These are phyloP conservation scores for Melanostoma mellinum DNA, from an alignment of 2,888 invertebrate genomes.

Conservation along the genomic window DNA sequence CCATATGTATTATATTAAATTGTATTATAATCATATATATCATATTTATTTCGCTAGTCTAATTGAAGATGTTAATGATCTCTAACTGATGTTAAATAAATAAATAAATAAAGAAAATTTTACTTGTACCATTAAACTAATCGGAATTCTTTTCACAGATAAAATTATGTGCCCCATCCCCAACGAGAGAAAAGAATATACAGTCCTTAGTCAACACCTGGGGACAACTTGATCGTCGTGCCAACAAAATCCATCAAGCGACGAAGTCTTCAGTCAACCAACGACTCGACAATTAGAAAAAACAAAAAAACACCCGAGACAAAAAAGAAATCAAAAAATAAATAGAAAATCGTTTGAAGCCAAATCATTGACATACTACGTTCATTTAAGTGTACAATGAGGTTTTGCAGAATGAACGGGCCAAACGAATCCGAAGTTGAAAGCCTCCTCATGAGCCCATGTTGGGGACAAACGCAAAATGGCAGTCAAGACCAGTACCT, in stretches of 20 bases:
- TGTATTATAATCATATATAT: too few relatives aligned
- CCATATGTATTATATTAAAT: too few relatives aligned
- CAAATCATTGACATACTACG: constrained; percentile 14
- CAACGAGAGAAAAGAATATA: constrained; percentile 65
- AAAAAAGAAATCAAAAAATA: not conserved
- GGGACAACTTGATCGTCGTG: constrained; percentile 52
- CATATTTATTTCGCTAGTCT: too few relatives aligned
- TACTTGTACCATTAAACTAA: constrained; percentile 6
- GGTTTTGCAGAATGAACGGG: constrained; percentile 84
- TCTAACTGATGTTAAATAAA: too few relatives aligned
- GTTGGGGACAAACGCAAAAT: constrained; percentile 85
- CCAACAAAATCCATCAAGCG: constrained; percentile 4
- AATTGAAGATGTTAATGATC: too few relatives aligned
- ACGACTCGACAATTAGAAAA: not conserved
- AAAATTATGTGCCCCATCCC: constrained; percentile 61
- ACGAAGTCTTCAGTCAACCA: not conserved
- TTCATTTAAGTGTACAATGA: constrained; percentile 82
- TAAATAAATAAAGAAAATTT: too few relatives aligned
- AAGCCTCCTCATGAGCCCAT: constrained; percentile 88
- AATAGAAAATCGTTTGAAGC: not conserved
- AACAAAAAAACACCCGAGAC: not conserved
- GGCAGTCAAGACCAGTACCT: constrained; percentile 83
- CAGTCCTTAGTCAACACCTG: constrained; percentile 38
- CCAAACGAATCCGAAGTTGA: constrained; percentile 85
- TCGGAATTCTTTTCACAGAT: constrained; percentile 49